phyloP scores from a whole-genome alignment of 2,888 invertebrate species.

The Onthophagus sagittarius region DNA sequence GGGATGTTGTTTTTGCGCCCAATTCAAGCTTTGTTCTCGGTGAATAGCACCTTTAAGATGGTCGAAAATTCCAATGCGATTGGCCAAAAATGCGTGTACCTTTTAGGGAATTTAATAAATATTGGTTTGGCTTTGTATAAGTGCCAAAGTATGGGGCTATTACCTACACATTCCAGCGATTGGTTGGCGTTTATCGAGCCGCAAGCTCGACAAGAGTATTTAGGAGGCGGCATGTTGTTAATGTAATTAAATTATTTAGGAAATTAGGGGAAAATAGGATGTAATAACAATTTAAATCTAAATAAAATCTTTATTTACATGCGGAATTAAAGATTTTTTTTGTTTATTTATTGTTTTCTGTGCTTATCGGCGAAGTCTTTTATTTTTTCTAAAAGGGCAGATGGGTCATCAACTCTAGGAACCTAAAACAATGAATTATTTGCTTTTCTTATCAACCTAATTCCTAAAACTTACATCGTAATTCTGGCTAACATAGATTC shows the following conservation, averaged over 20 bases:
- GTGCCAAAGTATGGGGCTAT: slow-evolving; percentile 95
- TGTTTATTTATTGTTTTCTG: slow-evolving; percentile 48
- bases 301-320: slow-evolving; percentile 27
- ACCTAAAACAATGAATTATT: slow-evolving; percentile 53
- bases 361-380: slow-evolving; percentile 68
- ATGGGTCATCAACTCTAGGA: slow-evolving; percentile 81
- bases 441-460: not conserved
- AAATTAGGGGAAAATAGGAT: slow-evolving; percentile 21
- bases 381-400: slow-evolving; percentile 64
- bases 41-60: slow-evolving; percentile 87
- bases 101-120: slow-evolving; percentile 90
- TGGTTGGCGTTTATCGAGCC: slow-evolving; percentile 98
- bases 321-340: slow-evolving; percentile 26
- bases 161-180: slow-evolving; percentile 96
- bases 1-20: slow-evolving; percentile 98
- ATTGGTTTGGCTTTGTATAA: slow-evolving; percentile 91
- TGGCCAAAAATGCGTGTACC: slow-evolving; percentile 89
- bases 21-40: slow-evolving; percentile 89
- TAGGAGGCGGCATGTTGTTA: slow-evolving; percentile 75
- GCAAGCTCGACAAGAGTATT: slow-evolving; percentile 77
- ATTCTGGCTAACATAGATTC: slow-evolving; percentile 71
- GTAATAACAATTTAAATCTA: slow-evolving; percentile 32
- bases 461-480: slow-evolving; percentile 58
- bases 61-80: slow-evolving; percentile 88
- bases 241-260: slow-evolving; percentile 44